phyloP scores from a whole-genome alignment of 2,888 invertebrate species.

The Nymphalis urticae region DNA sequence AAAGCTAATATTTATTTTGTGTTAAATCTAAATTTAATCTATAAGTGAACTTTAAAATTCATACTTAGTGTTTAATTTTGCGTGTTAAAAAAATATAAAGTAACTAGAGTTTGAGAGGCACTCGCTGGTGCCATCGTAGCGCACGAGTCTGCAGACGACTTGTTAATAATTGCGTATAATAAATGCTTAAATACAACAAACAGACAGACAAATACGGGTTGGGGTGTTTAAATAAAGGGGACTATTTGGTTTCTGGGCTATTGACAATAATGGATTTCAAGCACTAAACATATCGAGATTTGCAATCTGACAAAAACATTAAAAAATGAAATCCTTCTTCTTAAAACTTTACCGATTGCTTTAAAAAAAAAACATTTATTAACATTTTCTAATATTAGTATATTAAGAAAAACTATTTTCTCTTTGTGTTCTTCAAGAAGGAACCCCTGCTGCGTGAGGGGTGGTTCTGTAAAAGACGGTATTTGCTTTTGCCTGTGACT shows the following conservation, averaged over 20 bases:
- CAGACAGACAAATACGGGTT: slow-evolving; percentile 73
- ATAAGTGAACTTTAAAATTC: no score
- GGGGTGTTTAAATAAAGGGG: slow-evolving; percentile 61
- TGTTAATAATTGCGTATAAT: slow-evolving; percentile 78
- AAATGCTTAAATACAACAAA: slow-evolving; percentile 78
- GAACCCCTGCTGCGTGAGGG: no score
- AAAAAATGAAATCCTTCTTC: no score
- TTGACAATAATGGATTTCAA: slow-evolving; percentile 46
- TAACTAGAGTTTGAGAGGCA: slow-evolving; percentile 53
- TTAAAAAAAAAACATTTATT: no score
- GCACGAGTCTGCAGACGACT: slow-evolving; percentile 67
- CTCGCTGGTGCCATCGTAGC: slow-evolving; percentile 47
- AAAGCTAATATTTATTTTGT: no score
- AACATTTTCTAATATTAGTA: no score
- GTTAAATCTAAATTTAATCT: no score
- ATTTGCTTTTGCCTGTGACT: no score
- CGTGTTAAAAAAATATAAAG: not conserved
- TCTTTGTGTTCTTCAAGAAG: no score
- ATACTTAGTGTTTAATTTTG: not conserved
- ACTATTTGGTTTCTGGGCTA: slow-evolving; percentile 62
- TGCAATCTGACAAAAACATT: slow-evolving; percentile 6
- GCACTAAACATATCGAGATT: slow-evolving; percentile 18
- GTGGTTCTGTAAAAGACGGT: no score
- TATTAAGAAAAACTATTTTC: no score
- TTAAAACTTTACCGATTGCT: no score